Conservation (phyloP, 30 jellyfish, hydroid and myxozoan genomes). For the Cassiopea andromeda region DNA sequence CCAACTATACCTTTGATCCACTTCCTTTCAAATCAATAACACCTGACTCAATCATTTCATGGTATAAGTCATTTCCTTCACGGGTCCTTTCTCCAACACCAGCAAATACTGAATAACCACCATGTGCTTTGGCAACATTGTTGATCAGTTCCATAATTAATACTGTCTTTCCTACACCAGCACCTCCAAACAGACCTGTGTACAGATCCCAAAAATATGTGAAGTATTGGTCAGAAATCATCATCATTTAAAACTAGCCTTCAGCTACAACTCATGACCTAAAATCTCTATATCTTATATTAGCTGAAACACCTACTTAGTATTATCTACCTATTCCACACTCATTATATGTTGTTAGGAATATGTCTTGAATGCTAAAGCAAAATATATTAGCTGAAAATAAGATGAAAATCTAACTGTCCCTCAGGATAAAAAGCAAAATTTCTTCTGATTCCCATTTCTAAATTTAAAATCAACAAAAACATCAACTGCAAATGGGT, state of each 20-base stretch:
- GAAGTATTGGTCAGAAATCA: no score
- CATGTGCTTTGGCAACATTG: slow-evolving; percentile 99
- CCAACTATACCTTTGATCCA: slow-evolving; percentile 83
- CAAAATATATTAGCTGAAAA: no score
- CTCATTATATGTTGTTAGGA: no score
- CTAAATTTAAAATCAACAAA: background rate
- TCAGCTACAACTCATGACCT: no score
- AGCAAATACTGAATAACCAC: slow-evolving; percentile 99
- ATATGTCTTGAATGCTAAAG: no score
- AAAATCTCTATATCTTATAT: no score
- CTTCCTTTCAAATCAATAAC: slow-evolving; percentile 95
- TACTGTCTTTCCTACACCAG: slow-evolving; percentile 99
- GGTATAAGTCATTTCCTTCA: slow-evolving; percentile 99
- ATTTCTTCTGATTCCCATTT: no score
- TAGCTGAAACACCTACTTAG: no score
- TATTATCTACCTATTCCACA: no score
- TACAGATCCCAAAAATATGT: background rate
- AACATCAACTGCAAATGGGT: background rate
- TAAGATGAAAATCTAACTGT: no score
- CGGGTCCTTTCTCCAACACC: slow-evolving; percentile 99
- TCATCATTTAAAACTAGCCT: no score
- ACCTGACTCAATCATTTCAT: slow-evolving; percentile 99
- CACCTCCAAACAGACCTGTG: slow-evolving; percentile 99
- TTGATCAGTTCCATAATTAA: slow-evolving; percentile 98
- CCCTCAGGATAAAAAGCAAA: no score